Evolutionary conservation across 2,797 vertebrate genomes (phyloP).

Genomic region (Anguilla obscura): DNA sequence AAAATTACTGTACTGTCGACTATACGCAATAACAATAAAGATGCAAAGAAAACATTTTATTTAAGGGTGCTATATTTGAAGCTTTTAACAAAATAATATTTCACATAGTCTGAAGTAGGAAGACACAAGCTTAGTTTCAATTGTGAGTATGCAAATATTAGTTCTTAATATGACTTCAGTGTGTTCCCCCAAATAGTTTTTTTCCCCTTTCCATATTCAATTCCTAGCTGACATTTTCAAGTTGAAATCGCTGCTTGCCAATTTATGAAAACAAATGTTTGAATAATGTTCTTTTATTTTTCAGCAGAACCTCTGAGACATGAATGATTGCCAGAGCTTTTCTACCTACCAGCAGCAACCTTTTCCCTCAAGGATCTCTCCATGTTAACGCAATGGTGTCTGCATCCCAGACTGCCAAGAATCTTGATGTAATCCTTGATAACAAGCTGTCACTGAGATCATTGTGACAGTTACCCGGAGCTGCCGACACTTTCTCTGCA

Average conservation of each 20-base stretch:
- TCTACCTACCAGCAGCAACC: background rate
- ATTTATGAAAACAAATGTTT: constrained; percentile 13
- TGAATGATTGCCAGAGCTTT: background rate
- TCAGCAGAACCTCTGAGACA: constrained; percentile 1
- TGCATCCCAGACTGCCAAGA: background rate
- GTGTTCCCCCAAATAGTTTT: background rate
- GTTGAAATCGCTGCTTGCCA: background rate
- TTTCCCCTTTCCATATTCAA: background rate
- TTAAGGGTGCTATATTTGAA: background rate
- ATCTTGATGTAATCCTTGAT: background rate
- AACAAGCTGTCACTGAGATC: constrained; percentile 5
- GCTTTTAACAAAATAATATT: background rate
- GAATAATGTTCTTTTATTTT: constrained; percentile 10
- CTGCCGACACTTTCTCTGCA: background rate
- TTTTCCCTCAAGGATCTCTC: background rate
- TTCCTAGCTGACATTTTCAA: background rate
- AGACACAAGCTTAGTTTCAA: background rate
- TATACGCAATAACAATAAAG: background rate
- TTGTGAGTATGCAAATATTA: background rate
- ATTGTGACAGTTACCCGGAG: background rate
- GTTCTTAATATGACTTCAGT: background rate
- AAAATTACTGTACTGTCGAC: background rate
- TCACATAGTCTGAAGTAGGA: background rate
- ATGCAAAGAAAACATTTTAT: background rate
- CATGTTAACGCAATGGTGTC: background rate